Evolutionary conservation across 2,113 vertebrate species (phyloP).

Genomic region (Polypterus senegalus): DNA sequence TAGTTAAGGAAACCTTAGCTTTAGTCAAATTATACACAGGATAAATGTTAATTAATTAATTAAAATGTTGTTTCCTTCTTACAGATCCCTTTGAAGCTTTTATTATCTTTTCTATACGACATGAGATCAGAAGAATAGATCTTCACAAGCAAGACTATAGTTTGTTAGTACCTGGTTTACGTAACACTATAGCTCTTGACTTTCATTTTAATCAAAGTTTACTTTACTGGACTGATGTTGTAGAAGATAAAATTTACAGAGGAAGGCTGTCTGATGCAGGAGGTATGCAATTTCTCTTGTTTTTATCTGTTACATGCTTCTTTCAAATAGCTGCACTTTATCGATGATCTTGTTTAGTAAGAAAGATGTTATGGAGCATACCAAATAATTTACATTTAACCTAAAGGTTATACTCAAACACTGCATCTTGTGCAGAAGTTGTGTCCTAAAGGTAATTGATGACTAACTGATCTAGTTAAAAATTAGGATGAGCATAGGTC

Average conservation of each 20-base stretch:
- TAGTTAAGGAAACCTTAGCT: too few relatives aligned
- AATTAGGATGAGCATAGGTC: too few relatives aligned
- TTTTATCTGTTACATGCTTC: background rate
- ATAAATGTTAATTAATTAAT: background rate
- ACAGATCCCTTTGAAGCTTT: slow-evolving; percentile 96
- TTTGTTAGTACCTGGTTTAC: slow-evolving; percentile 82
- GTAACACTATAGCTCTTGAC: slow-evolving; percentile 95
- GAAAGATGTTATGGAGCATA: too few relatives aligned
- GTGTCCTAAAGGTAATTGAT: too few relatives aligned
- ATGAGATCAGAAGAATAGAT: slow-evolving; percentile 94
- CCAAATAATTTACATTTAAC: too few relatives aligned
- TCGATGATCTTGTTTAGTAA: too few relatives aligned
- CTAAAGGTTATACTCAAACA: too few relatives aligned
- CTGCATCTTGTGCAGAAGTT: too few relatives aligned
- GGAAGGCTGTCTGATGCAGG: slow-evolving; percentile 84
- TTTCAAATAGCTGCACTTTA: background rate
- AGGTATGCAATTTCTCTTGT: slow-evolving; percentile 48
- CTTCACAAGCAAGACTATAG: slow-evolving; percentile 95
- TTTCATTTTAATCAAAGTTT: slow-evolving; percentile 92
- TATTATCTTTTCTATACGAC: slow-evolving; percentile 97
- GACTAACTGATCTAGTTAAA: too few relatives aligned
- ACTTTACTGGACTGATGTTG: slow-evolving; percentile 97
- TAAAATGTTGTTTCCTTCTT: slow-evolving; percentile 11
- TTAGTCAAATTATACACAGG: too few relatives aligned
- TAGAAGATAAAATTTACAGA: slow-evolving; percentile 97